Conservation (phyloP, 1,140 invertebrate species). For the Heliconius hermathena region DNA sequence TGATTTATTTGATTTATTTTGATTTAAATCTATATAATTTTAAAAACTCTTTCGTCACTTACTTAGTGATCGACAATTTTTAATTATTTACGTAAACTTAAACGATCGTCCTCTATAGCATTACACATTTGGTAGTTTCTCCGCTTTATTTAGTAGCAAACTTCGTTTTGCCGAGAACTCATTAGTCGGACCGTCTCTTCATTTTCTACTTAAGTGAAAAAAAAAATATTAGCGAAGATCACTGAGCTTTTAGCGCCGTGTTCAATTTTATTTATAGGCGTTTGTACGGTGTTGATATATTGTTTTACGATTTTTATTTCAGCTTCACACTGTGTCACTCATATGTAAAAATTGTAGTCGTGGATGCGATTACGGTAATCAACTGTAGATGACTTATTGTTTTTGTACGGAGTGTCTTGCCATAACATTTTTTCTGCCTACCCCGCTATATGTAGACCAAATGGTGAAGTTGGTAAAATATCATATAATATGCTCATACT, state of each 20-base stretch:
- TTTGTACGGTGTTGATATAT: background rate
- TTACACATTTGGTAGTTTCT: constrained; percentile 7
- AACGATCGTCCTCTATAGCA: background rate
- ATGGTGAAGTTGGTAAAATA: too few species aligned
- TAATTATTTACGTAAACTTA: background rate
- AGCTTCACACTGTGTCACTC: background rate
- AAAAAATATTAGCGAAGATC: constrained; percentile 43
- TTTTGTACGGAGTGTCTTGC: background rate
- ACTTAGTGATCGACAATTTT: too few species aligned
- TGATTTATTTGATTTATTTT: too few species aligned
- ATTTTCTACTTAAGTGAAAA: constrained; percentile 52
- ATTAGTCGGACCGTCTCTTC: constrained; percentile 50
- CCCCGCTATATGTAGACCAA: too few species aligned
- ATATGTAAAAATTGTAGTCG: background rate
- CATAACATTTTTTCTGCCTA: background rate
- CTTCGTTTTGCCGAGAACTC: constrained; percentile 45
- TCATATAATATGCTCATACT: too few species aligned
- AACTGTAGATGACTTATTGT: too few species aligned
- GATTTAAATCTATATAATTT: too few species aligned
- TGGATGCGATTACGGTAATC: too few species aligned
- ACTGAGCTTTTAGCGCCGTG: constrained; percentile 11
- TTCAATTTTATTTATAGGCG: constrained; percentile 3
- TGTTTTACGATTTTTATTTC: background rate
- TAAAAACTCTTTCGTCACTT: too few species aligned
- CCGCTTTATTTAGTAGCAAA: constrained; percentile 38